Conservation (phyloP, 2,797 vertebrate species). For the Acestrorhynchus altus region DNA sequence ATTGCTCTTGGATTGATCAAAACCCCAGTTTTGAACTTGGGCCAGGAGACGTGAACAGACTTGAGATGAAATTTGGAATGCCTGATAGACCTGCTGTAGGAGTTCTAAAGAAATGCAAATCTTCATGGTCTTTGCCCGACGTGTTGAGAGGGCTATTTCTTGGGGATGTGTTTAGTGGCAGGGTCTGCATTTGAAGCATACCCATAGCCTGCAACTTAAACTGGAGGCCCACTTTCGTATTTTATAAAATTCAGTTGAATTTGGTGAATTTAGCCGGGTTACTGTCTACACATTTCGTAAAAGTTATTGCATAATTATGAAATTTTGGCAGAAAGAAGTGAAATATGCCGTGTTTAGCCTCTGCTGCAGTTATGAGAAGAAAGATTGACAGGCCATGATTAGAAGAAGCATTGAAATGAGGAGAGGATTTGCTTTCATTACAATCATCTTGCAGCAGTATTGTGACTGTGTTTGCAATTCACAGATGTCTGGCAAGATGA, state of each 20-base stretch:
- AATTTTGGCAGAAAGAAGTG: no score
- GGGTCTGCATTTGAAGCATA: neutral
- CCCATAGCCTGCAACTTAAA: neutral
- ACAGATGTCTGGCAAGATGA: no score
- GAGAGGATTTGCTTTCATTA: no score
- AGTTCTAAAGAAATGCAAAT: conserved; percentile 34
- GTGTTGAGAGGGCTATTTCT: neutral
- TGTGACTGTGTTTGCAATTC: no score
- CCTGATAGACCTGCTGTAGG: neutral
- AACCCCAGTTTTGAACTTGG: conserved; percentile 6
- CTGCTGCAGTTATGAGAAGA: no score
- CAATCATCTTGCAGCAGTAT: no score
- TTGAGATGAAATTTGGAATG: conserved; percentile 17
- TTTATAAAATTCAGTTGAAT: neutral
- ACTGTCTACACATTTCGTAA: no score
- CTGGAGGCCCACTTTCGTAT: neutral
- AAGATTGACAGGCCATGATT: no score
- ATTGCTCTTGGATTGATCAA: conserved; percentile 30
- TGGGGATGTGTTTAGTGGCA: neutral
- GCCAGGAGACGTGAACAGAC: conserved; percentile 19
- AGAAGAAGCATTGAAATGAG: no score
- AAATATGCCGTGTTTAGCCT: no score
- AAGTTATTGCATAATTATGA: no score
- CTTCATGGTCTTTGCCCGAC: conserved; percentile 2
- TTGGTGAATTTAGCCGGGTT: neutral